A percentile compares a stretch with the other conserved stretches of the same genome.
phyloP scores from a whole-genome alignment of 1,140 invertebrate genomes.

The Platyscapa corneri region DNA sequence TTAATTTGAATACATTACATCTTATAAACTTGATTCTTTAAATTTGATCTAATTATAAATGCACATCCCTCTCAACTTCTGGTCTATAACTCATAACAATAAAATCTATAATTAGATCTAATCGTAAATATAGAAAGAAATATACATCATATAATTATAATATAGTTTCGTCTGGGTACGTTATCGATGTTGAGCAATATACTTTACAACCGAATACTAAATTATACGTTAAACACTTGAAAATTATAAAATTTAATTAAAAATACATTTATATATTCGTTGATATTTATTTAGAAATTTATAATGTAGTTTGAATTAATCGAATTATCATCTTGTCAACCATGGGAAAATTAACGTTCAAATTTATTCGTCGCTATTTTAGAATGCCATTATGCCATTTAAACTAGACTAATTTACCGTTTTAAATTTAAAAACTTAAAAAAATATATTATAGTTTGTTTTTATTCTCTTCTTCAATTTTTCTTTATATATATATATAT shows the following conservation, averaged over 20 bases:
- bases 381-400: neutral
- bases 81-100: neutral
- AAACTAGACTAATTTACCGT: constrained; percentile 6
- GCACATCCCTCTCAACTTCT: neutral
- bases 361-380: neutral
- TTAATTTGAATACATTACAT: neutral
- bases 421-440: constrained; percentile 14
- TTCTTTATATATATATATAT: constrained; percentile 11
- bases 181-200: neutral
- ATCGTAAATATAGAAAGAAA: neutral
- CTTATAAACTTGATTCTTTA: neutral
- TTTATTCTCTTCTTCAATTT: neutral
- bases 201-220: neutral
- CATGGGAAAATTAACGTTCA: neutral
- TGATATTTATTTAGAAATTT: no score
- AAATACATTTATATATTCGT: no score
- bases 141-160: neutral
- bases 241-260: neutral
- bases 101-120: neutral
- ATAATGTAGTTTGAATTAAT: neutral
- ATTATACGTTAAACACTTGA: neutral
- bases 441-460: neutral
- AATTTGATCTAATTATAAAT: neutral
- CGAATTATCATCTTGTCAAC: neutral
- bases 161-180: neutral